A percentile compares a stretch with the other conserved stretches of the same genome.
These are phyloP conservation scores for Steinernema feltiae DNA, from an alignment of 1,140 invertebrate genomes.

Conservation along the genomic window DNA sequence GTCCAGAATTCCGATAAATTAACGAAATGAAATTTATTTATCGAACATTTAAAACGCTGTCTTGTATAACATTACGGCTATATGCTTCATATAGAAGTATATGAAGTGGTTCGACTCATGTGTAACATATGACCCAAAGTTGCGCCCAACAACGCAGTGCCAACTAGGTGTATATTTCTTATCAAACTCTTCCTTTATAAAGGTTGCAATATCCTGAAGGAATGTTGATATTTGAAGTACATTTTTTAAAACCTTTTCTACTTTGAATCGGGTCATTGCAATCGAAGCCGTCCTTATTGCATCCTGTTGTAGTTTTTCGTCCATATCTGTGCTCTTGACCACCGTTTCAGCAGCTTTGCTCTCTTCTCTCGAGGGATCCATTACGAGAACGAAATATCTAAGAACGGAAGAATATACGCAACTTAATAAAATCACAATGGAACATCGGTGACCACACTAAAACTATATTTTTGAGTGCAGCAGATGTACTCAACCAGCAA, in stretches of 20 bases:
- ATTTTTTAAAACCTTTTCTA: constrained; percentile 70
- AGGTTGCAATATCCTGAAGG: constrained; percentile 79
- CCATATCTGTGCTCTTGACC: constrained; percentile 99
- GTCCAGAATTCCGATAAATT: no score
- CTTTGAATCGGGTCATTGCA: constrained; percentile 93
- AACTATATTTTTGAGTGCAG: no score
- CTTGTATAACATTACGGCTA: constrained; percentile 91
- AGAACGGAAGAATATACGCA: no score
- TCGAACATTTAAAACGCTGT: constrained; percentile 67
- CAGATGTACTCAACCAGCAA: no score
- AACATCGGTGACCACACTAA: no score
- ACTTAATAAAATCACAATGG: no score
- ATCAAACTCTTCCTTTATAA: constrained; percentile 93
- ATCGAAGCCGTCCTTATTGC: constrained; percentile 94
- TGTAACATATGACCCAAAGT: constrained; percentile 84
- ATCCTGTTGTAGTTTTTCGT: constrained; percentile 98
- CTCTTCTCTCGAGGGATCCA: not conserved
- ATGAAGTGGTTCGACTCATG: constrained; percentile 93
- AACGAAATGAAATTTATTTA: no score
- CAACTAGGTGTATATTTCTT: constrained; percentile 95
- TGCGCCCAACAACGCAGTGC: constrained; percentile 63
- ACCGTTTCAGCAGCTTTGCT: constrained; percentile 64
- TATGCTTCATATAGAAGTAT: constrained; percentile 87
- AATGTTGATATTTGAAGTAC: not conserved
- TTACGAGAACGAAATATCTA: not conserved